A percentile compares a stretch with the other conserved stretches of the same genome.
Conservation (phyloP, 1,140 invertebrate species). For the Spodoptera frugiperda region DNA sequence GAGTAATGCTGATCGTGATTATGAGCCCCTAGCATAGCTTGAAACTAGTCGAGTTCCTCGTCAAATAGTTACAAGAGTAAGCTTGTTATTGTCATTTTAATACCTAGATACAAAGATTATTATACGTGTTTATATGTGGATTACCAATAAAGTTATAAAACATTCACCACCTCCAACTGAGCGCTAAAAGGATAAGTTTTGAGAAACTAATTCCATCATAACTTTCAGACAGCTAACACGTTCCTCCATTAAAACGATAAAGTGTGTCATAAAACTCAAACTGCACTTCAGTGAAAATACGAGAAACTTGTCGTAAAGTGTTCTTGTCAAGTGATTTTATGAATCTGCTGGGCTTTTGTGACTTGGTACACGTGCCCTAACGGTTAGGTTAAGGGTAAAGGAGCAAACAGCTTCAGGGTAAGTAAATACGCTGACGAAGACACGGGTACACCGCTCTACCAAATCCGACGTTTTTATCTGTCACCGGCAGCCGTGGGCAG, state of each 20-base stretch:
- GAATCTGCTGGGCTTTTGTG: not conserved
- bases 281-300: not conserved
- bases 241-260: conserved; percentile 3
- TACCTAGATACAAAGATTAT: too few species aligned
- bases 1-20: too few species aligned
- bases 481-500: conserved; percentile 72
- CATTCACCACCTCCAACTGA: not conserved
- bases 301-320: not conserved
- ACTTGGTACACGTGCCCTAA: conserved; percentile 52
- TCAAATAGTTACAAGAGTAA: too few species aligned
- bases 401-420: conserved; percentile 80
- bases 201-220: conserved; percentile 20
- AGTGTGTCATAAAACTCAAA: conserved; percentile 15
- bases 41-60: too few species aligned
- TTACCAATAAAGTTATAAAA: conserved; percentile 9
- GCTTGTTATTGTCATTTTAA: too few species aligned
- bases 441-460: conserved; percentile 71
- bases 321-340: not conserved
- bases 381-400: conserved; percentile 79
- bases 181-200: conserved; percentile 22
- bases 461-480: conserved; percentile 77
- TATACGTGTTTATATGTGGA: too few species aligned
- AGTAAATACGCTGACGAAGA: conserved; percentile 83
- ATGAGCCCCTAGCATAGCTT: too few species aligned
- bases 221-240: conserved; percentile 11